A percentile compares a stretch with the other conserved stretches of the same genome.
Evolutionary conservation across 2,113 vertebrate species (phyloP).

Genomic region (Hydrochoerus hydrochaeris): DNA sequence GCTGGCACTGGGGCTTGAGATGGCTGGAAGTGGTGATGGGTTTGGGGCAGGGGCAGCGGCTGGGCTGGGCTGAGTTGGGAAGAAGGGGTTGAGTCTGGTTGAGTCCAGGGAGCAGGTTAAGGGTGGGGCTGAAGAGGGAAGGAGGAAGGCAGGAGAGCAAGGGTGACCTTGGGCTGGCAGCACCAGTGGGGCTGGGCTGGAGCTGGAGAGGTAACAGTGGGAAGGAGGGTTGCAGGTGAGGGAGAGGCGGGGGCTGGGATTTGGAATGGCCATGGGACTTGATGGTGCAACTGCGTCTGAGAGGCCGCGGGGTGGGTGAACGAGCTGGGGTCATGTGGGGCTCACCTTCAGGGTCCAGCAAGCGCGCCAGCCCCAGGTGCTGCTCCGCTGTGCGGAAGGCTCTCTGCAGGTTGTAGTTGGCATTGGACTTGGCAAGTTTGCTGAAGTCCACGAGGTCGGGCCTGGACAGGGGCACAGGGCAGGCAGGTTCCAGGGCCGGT

Average conservation of each 20-base stretch:
- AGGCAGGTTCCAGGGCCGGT: slow-evolving; percentile 17
- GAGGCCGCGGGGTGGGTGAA: background rate
- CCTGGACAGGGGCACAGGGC: slow-evolving; percentile 80
- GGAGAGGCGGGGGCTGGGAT: background rate
- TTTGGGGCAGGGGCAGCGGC: too few species aligned
- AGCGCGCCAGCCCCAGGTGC: slow-evolving; percentile 94
- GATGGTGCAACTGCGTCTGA: background rate
- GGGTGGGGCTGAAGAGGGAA: fast-evolving
- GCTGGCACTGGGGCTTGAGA: background rate
- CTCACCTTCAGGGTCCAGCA: slow-evolving; percentile 96
- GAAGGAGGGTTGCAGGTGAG: too few species aligned
- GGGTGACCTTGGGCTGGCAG: fast-evolving
- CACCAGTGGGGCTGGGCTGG: background rate
- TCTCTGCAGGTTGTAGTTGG: slow-evolving; percentile 95
- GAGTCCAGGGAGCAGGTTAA: background rate
- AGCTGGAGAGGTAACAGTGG: too few species aligned
- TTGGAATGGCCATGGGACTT: background rate
- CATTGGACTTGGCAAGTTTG: slow-evolving; percentile 95
- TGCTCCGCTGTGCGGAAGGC: slow-evolving; percentile 96
- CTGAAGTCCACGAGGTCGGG: slow-evolving; percentile 95
- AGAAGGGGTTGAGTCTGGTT: background rate
- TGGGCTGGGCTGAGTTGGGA: background rate
- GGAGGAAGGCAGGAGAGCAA: background rate
- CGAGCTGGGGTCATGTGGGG: fast-evolving
- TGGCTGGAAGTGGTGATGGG: background rate